Percentiles rank a stretch among this genome's conserved stretches.
phyloP scores from a whole-genome alignment of 1,140 invertebrate species.

The Drosophila takahashii region DNA sequence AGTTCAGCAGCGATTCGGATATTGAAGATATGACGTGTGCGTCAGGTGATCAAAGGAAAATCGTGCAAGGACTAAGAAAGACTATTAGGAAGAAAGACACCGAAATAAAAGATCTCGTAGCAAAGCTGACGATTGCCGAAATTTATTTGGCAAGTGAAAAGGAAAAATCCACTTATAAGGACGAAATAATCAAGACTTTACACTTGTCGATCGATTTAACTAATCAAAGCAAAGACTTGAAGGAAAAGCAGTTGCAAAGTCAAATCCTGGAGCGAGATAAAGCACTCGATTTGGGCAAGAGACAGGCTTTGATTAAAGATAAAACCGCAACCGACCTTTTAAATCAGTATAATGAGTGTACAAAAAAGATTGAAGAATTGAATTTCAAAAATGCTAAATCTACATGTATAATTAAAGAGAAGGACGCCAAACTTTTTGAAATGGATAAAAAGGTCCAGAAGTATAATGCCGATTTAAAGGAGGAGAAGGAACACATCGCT shows the following conservation, averaged over 20 bases:
- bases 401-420: background rate
- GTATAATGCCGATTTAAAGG: too few species aligned
- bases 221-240: background rate
- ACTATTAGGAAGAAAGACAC: background rate
- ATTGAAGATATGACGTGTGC: background rate
- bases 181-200: background rate
- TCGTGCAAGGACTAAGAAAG: background rate
- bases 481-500: too few species aligned
- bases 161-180: slow-evolving; percentile 6
- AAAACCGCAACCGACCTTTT: background rate
- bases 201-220: background rate
- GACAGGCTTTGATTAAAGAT: background rate
- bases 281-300: background rate
- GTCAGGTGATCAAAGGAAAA: background rate
- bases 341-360: background rate
- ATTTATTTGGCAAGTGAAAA: background rate
- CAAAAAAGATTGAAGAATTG: background rate
- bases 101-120: slow-evolving; percentile 1
- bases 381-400: background rate
- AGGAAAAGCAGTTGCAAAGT: background rate
- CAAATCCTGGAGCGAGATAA: background rate
- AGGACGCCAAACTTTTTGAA: too few species aligned
- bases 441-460: too few species aligned
- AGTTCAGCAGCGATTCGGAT: background rate
- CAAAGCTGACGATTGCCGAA: background rate